These are phyloP conservation scores for Falcaria lacertinaria DNA, from an alignment of 2,888 invertebrate genomes.

Conservation along the genomic window DNA sequence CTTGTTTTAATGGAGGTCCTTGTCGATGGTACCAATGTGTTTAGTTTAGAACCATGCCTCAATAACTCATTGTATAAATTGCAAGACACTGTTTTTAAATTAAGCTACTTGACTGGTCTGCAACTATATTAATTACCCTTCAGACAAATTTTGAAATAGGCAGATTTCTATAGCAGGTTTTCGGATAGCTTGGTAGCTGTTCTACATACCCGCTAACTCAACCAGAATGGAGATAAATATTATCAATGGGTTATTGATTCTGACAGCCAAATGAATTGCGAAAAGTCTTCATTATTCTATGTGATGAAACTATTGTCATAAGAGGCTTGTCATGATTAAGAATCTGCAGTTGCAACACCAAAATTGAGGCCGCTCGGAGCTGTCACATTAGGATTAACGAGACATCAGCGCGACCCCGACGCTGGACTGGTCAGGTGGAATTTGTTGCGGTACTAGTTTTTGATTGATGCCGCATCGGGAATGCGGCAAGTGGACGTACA, in stretches of 20 bases:
- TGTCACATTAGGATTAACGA: constrained; percentile 23
- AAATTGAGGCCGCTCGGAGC: constrained; percentile 13
- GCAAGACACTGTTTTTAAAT: background rate
- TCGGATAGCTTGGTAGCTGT: background rate
- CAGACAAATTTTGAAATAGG: background rate
- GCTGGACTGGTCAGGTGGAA: constrained; percentile 26
- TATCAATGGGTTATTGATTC: background rate
- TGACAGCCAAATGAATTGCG: background rate
- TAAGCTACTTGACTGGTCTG: background rate
- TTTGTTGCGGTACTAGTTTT: constrained; percentile 13
- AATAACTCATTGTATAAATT: background rate
- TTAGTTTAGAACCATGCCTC: background rate
- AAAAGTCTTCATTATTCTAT: background rate
- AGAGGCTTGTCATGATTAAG: constrained; percentile 1
- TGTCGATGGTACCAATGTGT: background rate
- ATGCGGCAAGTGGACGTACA: constrained; percentile 24
- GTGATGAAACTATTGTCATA: constrained; percentile 2
- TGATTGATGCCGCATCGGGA: constrained; percentile 7
- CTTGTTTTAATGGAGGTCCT: background rate
- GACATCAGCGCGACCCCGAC: constrained; percentile 13
- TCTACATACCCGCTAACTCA: background rate
- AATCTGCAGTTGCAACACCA: constrained; percentile 6
- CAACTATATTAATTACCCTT: background rate
- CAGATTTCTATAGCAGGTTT: background rate
- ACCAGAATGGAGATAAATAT: background rate